phyloP scores from a whole-genome alignment of 2,113 vertebrate species.

The Cricetomys ansorgei region DNA sequence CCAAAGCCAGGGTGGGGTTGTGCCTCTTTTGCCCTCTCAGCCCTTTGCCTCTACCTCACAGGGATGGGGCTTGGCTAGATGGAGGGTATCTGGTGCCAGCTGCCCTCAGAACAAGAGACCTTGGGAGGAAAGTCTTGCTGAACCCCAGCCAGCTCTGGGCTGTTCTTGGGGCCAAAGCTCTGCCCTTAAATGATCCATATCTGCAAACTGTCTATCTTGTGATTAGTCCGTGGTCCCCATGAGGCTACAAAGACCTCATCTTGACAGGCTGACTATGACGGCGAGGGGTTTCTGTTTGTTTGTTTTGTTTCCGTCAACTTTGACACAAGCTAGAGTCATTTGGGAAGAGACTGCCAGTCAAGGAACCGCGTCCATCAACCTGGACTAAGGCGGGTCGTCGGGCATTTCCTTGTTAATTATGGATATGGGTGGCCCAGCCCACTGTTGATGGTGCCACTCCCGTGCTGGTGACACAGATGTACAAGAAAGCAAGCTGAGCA shows the following conservation, averaged over 20 bases:
- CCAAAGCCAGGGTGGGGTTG: rapidly evolving
- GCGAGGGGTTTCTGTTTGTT: not conserved
- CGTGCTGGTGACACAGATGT: not conserved
- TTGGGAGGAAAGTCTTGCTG: not conserved
- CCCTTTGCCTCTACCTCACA: not conserved
- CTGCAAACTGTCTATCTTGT: not conserved
- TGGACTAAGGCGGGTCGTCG: not conserved
- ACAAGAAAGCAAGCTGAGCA: too few species aligned
- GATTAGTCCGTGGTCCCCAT: not conserved
- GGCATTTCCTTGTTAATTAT: not conserved
- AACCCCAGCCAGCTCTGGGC: not conserved
- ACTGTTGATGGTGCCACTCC: too few species aligned
- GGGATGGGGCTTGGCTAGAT: not conserved
- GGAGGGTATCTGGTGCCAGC: not conserved
- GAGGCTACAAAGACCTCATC: not conserved
- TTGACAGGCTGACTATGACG: not conserved
- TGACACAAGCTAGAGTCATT: not conserved
- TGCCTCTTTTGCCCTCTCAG: rapidly evolving
- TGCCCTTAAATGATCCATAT: not conserved
- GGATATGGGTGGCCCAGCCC: not conserved
- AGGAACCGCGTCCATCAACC: not conserved
- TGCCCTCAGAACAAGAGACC: not conserved
- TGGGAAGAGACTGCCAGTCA: not conserved
- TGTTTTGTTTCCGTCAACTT: not conserved
- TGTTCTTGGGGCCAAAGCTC: not conserved